These are phyloP conservation scores for Colletes gigas DNA, from an alignment of 1,140 invertebrate genomes.

Conservation along the genomic window DNA sequence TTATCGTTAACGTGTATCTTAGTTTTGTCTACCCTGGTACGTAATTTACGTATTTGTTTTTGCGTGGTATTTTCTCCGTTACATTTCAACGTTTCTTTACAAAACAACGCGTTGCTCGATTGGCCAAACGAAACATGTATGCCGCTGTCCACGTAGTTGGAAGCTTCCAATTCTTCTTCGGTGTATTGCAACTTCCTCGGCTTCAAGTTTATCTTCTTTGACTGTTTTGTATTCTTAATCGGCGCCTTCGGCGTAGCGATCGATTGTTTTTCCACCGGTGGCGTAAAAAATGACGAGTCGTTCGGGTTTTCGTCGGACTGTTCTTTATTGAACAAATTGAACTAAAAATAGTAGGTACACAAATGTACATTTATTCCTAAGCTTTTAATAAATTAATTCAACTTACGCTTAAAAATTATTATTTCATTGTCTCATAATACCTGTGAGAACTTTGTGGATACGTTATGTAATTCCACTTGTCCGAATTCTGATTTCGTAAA, in stretches of 20 bases:
- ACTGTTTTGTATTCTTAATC: constrained; percentile 53
- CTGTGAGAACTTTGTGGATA: constrained; percentile 8
- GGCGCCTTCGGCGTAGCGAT: constrained; percentile 55
- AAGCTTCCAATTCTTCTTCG: constrained; percentile 44
- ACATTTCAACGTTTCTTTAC: neutral
- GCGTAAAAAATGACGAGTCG: neutral
- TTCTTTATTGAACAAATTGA: neutral
- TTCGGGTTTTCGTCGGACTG: neutral
- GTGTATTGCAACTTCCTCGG: constrained; percentile 66
- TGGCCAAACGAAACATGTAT: neutral
- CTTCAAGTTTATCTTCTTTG: constrained; percentile 53
- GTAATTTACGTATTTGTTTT: neutral
- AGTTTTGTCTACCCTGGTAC: constrained; percentile 17
- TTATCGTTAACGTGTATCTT: constrained; percentile 30
- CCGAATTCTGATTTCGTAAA: constrained; percentile 7
- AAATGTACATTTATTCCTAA: neutral
- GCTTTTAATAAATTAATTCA: neutral
- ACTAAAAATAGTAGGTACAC: neutral
- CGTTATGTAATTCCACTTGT: neutral
- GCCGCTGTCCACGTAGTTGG: neutral
- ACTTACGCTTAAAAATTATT: neutral
- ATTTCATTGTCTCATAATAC: neutral
- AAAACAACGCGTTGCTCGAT: neutral
- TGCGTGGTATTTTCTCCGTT: neutral
- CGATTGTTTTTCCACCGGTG: constrained; percentile 19